Conservation (phyloP, 2,113 vertebrate species). For the Rallus limicola region DNA sequence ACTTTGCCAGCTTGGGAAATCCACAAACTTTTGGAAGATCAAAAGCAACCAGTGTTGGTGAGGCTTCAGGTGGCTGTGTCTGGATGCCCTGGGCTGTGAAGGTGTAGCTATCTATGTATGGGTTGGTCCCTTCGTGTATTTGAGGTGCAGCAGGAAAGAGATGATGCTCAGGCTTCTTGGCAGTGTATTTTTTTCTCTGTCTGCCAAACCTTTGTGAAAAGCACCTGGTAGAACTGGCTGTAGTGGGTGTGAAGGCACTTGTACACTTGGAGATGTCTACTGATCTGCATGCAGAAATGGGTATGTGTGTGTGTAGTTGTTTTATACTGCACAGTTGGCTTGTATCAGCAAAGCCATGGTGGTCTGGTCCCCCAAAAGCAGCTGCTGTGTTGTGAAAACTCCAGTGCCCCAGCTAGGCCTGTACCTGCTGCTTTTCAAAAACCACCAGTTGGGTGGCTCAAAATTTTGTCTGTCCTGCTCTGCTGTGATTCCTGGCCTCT, state of each 20-base stretch:
- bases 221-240: neutral
- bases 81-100: neutral
- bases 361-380: neutral
- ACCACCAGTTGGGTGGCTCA: neutral
- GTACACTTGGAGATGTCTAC: neutral
- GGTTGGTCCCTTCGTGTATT: neutral
- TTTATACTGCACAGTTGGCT: neutral
- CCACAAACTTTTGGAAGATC: neutral
- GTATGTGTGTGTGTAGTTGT: neutral
- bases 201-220: neutral
- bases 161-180: neutral
- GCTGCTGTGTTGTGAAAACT: neutral
- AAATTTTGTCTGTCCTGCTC: neutral
- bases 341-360: neutral
- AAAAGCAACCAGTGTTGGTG: neutral
- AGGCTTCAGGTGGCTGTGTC: neutral
- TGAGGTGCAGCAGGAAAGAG: neutral
- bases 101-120: neutral
- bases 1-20: neutral
- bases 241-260: neutral
- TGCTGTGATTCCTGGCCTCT: neutral
- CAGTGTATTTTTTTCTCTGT: neutral
- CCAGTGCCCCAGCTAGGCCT: neutral
- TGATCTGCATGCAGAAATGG: neutral
- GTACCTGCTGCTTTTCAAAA: neutral